These are phyloP conservation scores for Pteropus alecto DNA, from an alignment of 2,113 vertebrate species.

Conservation along the genomic window DNA sequence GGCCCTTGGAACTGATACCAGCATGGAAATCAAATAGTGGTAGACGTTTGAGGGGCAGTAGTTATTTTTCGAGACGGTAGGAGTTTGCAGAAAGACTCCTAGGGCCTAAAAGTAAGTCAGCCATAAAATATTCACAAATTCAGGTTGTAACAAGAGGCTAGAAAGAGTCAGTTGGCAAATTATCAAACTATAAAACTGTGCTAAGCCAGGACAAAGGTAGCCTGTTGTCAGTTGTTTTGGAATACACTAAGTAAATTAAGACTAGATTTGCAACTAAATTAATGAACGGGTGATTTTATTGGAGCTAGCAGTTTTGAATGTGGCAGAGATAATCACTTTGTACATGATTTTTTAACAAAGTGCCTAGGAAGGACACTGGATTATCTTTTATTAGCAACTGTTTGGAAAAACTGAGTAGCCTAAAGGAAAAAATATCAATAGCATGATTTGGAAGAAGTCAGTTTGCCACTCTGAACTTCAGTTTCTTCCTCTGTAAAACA, in stretches of 20 bases:
- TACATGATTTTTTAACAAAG: neutral
- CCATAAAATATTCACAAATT: constrained; percentile 39
- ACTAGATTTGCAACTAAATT: constrained; percentile 8
- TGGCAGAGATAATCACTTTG: neutral
- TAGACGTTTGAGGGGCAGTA: neutral
- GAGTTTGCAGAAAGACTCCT: neutral
- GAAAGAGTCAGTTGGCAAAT: neutral
- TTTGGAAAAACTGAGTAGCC: neutral
- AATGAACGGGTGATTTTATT: neutral
- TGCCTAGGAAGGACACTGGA: neutral
- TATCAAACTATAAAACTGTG: neutral
- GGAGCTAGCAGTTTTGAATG: constrained; percentile 15
- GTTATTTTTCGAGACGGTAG: constrained; percentile 25
- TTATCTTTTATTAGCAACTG: neutral
- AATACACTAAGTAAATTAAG: neutral
- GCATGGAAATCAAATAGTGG: constrained; percentile 28
- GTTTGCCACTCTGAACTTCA: neutral
- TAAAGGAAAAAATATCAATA: neutral
- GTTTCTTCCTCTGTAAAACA: constrained; percentile 5
- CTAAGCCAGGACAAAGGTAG: neutral
- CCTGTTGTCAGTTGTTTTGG: neutral
- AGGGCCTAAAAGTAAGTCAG: neutral
- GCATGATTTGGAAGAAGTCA: neutral
- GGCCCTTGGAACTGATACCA: neutral
- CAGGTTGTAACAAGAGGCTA: neutral